Conservation (phyloP, 2,888 invertebrate genomes). For the Erpobdella octoculata region DNA sequence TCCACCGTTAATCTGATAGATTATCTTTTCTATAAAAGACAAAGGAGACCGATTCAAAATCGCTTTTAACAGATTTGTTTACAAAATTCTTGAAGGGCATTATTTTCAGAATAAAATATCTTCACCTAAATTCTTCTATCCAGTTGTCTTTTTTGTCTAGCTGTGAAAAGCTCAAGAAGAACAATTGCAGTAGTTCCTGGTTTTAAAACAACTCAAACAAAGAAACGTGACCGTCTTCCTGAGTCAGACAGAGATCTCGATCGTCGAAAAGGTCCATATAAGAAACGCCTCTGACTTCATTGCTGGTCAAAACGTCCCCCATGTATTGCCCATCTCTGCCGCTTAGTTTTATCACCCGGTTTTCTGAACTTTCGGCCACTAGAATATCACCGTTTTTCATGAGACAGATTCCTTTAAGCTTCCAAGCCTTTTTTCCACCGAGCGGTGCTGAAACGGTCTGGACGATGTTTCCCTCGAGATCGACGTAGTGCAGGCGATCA, state of each 20-base stretch:
- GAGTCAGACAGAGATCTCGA: background rate
- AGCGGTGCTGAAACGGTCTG: background rate
- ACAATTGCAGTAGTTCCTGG: too few relatives aligned
- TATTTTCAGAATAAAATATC: too few relatives aligned
- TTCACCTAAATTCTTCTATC: too few relatives aligned
- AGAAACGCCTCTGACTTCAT: background rate
- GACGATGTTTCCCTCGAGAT: background rate
- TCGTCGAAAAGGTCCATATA: background rate
- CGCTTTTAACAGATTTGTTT: too few relatives aligned
- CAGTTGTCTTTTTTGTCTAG: too few relatives aligned
- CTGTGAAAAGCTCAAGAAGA: too few relatives aligned
- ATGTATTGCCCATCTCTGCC: background rate
- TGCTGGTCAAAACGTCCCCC: background rate
- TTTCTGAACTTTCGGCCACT: background rate
- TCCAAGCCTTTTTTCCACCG: background rate
- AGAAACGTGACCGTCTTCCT: background rate
- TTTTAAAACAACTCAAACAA: background rate
- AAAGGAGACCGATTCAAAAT: too few relatives aligned
- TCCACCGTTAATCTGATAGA: too few relatives aligned
- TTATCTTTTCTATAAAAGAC: too few relatives aligned
- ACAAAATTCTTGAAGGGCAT: too few relatives aligned
- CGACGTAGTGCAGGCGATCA: background rate
- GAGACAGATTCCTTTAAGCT: background rate
- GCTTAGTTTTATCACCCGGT: background rate
- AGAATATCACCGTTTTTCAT: background rate